Evolutionary conservation across 2,888 invertebrate genomes (phyloP), one percentile per base, ranked within the genome.

Genomic region (Eubasilissa splendida): DNA sequence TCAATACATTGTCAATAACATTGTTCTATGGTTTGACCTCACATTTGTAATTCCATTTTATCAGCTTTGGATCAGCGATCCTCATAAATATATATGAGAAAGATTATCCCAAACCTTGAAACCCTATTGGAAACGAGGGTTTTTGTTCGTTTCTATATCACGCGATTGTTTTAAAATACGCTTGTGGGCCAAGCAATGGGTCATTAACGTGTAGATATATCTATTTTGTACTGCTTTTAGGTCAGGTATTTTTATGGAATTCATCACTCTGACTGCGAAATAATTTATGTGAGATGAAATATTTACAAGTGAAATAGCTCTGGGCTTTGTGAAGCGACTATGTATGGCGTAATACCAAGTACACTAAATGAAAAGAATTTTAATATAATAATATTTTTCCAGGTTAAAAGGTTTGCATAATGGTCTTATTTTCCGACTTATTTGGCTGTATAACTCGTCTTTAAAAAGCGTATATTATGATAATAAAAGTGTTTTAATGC

Each of bases 31-130:
- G 12, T 42, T 54, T 63, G 65, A 66, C 66, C 76, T 42, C 11
- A 33, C 66, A 58, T 66, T 66, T 65, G 53, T 66, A 76, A 76
- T 33, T 42, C 66, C 31, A 54, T 76, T 76, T 76, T 63, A 76
- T 76, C 76, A 54, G 76, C 76, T 76, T n/a, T 14, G 76, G 66
- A 76, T 76, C 76, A 66, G 31, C 54, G 42, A 12, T 53, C 76
- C 76, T 76, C 65, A 76, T 76, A 76, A 76, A 76, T 76, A 76
- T 66, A 14, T 65, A 76, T 52, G 11, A 12, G 59, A 53, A 54
- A 73, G 73, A 73, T 73, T 33, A 12, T 63, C 63, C 33, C 63
- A 8, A 63, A 63, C n/a, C 33, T 5, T 31, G 31, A 12, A 63
- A 63, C 63, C 22, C 42, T 63, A 42, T 63, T 63, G 11, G 63